These are phyloP conservation scores for Discoglossus pictus DNA, from an alignment of 2,797 vertebrate species.

Conservation along the genomic window DNA sequence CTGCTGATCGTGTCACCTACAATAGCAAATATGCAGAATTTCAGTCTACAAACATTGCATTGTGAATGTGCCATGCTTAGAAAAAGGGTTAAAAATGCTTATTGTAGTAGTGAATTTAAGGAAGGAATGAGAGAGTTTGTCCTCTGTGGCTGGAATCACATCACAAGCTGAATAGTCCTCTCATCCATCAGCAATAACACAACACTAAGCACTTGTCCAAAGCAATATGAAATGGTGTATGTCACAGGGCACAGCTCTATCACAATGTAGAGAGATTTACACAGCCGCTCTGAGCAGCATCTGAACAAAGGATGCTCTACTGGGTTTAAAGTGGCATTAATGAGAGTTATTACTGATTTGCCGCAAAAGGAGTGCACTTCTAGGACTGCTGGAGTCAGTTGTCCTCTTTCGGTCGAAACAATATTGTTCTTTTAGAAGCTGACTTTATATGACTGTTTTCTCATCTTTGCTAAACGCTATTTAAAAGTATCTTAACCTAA, in stretches of 20 bases:
- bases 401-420: neutral
- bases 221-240: conserved; percentile 37
- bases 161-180: conserved; percentile 19
- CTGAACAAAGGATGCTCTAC: neutral
- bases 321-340: neutral
- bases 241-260: conserved; percentile 26
- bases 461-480: too few species aligned
- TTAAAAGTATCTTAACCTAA: too few species aligned
- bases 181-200: conserved; percentile 42
- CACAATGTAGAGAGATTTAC: conserved; percentile 3
- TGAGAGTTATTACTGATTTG: neutral
- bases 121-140: neutral
- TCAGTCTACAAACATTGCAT: too few species aligned
- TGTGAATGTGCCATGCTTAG: too few species aligned
- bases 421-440: neutral
- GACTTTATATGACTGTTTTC: too few species aligned
- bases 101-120: too few species aligned
- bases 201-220: conserved; percentile 45
- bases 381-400: neutral
- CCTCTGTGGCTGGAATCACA: conserved; percentile 26
- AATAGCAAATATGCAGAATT: too few species aligned
- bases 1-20: too few species aligned
- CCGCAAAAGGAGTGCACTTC: neutral
- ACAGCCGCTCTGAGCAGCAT: neutral
- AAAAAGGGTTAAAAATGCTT: too few species aligned